Base-by-base conservation (phyloP, 1,140 invertebrate species). In the Phocides pigmalion region DNA sequence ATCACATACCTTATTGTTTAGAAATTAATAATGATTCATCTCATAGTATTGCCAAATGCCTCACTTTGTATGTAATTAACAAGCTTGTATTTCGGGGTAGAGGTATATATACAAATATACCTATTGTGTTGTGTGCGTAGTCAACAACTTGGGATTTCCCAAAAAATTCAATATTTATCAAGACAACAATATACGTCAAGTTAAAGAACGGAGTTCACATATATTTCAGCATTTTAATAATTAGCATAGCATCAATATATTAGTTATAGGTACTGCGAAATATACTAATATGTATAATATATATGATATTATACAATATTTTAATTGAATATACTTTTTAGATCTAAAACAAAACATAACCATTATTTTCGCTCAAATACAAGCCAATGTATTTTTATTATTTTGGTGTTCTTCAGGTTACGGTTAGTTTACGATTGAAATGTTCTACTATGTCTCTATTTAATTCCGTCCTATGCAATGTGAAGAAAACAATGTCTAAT, bases 121-220 rank as follows among this genome's bases (percentile, higher is more conserved):
- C 28, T 46, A 46, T 12, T 20, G 17, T 41, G 39, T 16, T 51
- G 14, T 41, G 39, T 56, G 46, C n/a, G 22, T 32, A 58, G 39
- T 54, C 20, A 25, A 56, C 12, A n/a, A 50, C 20, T 51, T 62
- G 42, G 59, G 64, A 59, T 61, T 66, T 64, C 42, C 68, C 61
- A 25, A 50, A 66, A 46, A 16, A 35, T 64, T 50, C 63, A 63
- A 69, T 66, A 58, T 58, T 58, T 58, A 22, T 17, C 25, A 28
- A 58, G 41, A 58, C 41, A 58, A 46, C 15, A 56, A 46, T 58
- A 16, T 56, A 32, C 51, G 51, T 56, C 51, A 56, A 56, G 14
- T 19, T 54, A 54, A 20, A 54, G 17, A 19, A 28, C 8, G 17
- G 17, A 14, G 14, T 56, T 41, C 51, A 41, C 12, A 25, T n/a